phyloP scores from a whole-genome alignment of 2,797 vertebrate species.

The Astyanax mexicanus region DNA sequence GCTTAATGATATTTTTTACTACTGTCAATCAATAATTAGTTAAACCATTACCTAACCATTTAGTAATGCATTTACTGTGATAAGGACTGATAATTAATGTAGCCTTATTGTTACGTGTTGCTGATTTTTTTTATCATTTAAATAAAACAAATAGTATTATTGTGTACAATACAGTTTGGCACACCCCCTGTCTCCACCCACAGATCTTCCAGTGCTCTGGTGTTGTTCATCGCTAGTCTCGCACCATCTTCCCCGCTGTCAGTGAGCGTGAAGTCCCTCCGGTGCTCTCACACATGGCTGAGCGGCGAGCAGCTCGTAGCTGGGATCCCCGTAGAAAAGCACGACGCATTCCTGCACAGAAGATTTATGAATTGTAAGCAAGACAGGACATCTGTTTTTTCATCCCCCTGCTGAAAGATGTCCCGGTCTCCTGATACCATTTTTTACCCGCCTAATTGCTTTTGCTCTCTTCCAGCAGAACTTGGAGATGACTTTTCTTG shows the following conservation, averaged over 20 bases:
- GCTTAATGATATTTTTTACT: too few species aligned
- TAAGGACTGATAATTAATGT: too few species aligned
- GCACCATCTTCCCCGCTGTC: not conserved
- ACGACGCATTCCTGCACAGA: constrained; percentile 52
- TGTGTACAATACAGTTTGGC: too few species aligned
- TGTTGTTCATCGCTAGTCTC: not conserved
- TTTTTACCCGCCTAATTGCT: constrained; percentile 61
- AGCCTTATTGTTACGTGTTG: too few species aligned
- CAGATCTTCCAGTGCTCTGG: constrained; percentile 5
- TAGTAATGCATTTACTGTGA: too few species aligned
- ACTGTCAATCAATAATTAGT: too few species aligned
- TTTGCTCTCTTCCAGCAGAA: constrained; percentile 41
- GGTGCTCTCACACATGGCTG: constrained; percentile 28
- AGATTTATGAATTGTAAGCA: constrained; percentile 62
- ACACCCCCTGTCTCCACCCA: not conserved
- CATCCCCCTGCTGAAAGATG: constrained; percentile 56
- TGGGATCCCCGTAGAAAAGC: constrained; percentile 51
- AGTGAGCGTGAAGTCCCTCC: too few species aligned
- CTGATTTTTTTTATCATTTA: too few species aligned
- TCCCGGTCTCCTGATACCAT: constrained; percentile 50
- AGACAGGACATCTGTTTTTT: constrained; percentile 64
- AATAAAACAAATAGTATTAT: too few species aligned
- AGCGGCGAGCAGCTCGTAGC: constrained; percentile 49
- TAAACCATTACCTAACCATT: too few species aligned
- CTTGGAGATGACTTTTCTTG: constrained; percentile 47